These are phyloP conservation scores for Solea solea DNA, from an alignment of 2,113 vertebrate species.

Conservation along the genomic window DNA sequence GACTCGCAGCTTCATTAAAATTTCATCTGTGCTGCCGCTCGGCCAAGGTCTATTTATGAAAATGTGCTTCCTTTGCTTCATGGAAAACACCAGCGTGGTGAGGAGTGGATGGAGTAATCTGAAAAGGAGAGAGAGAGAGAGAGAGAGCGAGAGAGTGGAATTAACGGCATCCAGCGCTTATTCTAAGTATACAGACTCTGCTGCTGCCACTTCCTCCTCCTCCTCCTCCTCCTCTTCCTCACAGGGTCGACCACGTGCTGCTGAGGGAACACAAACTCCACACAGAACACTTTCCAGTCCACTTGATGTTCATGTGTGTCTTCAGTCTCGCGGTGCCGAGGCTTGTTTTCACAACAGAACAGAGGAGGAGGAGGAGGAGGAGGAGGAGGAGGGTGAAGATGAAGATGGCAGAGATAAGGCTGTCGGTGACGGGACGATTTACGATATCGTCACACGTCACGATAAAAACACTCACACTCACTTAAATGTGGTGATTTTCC, in stretches of 20 bases:
- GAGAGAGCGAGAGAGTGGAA: constrained; percentile 51
- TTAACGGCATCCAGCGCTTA: constrained; percentile 51
- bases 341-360: constrained; percentile 28
- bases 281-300: constrained; percentile 48
- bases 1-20: constrained; percentile 93
- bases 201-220: neutral
- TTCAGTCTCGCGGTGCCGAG: constrained; percentile 20
- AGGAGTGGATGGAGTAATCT: constrained; percentile 70
- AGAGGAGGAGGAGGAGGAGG: neutral
- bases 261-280: constrained; percentile 10
- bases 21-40: constrained; percentile 89
- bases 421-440: too few relatives aligned
- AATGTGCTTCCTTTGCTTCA: constrained; percentile 90
- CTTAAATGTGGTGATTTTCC: too few relatives aligned
- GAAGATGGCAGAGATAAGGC: too few relatives aligned
- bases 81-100: constrained; percentile 83
- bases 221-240: constrained; percentile 3
- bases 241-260: constrained; percentile 7
- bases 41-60: constrained; percentile 98
- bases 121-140: constrained; percentile 31
- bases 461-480: too few relatives aligned
- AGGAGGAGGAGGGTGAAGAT: too few relatives aligned
- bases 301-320: constrained; percentile 52
- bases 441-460: too few relatives aligned
- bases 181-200: constrained; percentile 24